Percentiles rank a stretch among this genome's conserved stretches.
phyloP scores from a whole-genome alignment of 2,113 vertebrate species.

The Dryoscopus gambensis region DNA sequence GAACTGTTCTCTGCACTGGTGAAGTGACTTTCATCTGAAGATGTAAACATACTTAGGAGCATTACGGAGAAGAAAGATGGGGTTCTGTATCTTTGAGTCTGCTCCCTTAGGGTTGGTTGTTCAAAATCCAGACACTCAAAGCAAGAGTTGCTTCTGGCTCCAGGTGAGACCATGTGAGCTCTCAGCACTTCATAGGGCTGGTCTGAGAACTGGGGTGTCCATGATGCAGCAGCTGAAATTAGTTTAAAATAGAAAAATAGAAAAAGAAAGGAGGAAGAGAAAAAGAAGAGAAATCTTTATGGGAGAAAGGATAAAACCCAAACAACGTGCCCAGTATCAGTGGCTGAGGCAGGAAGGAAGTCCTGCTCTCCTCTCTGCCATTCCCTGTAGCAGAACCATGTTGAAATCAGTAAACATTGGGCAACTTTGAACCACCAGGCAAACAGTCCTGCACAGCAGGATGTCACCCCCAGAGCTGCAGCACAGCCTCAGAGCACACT shows the following conservation, averaged over 20 bases:
- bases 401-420: slow-evolving; percentile 12
- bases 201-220: background rate
- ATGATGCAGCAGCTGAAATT: background rate
- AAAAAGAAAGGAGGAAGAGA: too few species aligned
- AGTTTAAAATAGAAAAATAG: background rate
- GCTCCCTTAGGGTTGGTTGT: background rate
- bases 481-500: background rate
- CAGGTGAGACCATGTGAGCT: background rate
- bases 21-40: background rate
- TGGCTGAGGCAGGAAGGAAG: background rate
- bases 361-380: background rate
- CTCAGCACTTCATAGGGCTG: background rate
- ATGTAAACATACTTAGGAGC: background rate
- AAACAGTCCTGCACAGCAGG: background rate
- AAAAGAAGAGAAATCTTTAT: background rate
- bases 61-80: background rate
- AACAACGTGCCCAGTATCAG: background rate
- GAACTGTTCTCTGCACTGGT: background rate
- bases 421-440: background rate
- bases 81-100: background rate
- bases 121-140: background rate
- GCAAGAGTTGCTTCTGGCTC: background rate
- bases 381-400: background rate
- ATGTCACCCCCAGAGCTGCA: background rate
- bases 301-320: background rate